phyloP scores from a whole-genome alignment of 2,797 vertebrate genomes.

The Bradypodion ventrale region DNA sequence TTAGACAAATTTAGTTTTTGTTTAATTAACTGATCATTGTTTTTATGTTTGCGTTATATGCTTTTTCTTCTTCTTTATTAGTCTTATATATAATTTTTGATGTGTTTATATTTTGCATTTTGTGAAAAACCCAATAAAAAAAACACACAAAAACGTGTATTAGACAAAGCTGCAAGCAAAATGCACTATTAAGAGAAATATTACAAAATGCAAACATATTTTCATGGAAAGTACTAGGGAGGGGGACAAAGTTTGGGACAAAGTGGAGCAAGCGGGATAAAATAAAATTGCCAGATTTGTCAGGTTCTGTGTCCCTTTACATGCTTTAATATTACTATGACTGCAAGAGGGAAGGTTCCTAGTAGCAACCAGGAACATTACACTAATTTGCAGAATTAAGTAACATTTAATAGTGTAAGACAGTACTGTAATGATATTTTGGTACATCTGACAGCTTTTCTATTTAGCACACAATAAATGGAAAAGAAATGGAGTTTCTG shows the following conservation, averaged over 20 bases:
- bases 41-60: no score
- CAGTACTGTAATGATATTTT: neutral
- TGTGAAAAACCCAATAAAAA: no score
- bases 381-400: neutral
- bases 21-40: no score
- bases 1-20: no score
- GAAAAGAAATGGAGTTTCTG: conserved; percentile 24
- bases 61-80: no score
- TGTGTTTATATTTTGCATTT: no score
- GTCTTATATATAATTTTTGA: no score
- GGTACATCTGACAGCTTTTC: conserved; percentile 9
- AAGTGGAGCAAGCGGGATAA: no score
- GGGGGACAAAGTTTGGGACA: no score
- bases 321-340: neutral
- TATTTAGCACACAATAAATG: neutral
- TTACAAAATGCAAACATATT: neutral
- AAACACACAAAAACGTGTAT: neutral
- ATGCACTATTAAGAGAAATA: neutral
- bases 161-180: neutral
- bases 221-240: neutral
- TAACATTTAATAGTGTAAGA: neutral
- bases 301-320: neutral
- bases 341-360: no score
- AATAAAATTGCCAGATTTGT: neutral
- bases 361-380: neutral